Evolutionary conservation across 2,888 invertebrate genomes (phyloP).

Genomic region (Andrena camellia): DNA sequence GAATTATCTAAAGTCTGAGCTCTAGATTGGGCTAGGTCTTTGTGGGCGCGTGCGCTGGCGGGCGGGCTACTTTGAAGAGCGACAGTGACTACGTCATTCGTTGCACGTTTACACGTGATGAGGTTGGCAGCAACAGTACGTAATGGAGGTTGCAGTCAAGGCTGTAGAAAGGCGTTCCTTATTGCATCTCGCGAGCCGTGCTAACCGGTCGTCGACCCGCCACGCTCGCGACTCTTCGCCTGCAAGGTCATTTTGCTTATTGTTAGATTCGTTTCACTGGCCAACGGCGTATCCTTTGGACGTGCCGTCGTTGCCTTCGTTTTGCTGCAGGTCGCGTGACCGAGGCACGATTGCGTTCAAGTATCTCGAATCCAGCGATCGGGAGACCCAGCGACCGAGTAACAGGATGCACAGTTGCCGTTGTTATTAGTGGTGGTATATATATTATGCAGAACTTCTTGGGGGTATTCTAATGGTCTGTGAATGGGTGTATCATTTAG

Average conservation of each 20-base stretch:
- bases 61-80: constrained; percentile 12
- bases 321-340: neutral
- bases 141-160: constrained; percentile 78
- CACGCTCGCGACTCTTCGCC: constrained; percentile 40
- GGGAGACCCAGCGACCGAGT: neutral
- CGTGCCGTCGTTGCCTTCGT: constrained; percentile 11
- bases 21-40: neutral
- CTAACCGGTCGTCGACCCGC: constrained; percentile 61
- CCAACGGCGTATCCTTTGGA: constrained; percentile 4
- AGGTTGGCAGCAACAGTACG: constrained; percentile 32
- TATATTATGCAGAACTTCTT: too few species aligned
- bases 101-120: constrained; percentile 59
- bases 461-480: too few species aligned
- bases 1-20: neutral
- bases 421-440: too few species aligned
- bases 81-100: constrained; percentile 57
- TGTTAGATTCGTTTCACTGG: constrained; percentile 44
- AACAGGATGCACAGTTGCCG: neutral
- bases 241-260: constrained; percentile 69
- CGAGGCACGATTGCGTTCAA: neutral
- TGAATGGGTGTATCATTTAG: too few species aligned
- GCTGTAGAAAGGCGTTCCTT: constrained; percentile 76
- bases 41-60: neutral
- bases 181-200: constrained; percentile 56
- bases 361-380: neutral